phyloP scores from a whole-genome alignment of 2,888 invertebrate genomes.

The Fragum sueziense region DNA sequence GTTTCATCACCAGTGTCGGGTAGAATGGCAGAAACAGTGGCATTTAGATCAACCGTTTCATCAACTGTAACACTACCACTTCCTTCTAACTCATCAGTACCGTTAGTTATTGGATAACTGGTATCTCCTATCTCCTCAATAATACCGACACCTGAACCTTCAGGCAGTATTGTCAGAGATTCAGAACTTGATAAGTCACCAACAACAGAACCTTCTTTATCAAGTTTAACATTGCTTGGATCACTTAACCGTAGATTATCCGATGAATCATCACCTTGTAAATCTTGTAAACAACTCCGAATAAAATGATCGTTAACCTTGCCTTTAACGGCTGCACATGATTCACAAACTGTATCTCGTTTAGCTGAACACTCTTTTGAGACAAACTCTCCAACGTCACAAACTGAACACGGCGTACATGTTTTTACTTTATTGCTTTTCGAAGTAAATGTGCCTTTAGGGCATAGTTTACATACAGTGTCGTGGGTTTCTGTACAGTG shows the following conservation, averaged over 20 bases:
- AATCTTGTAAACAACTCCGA: conserved; percentile 35
- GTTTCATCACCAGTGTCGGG: conserved; percentile 12
- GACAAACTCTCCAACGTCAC: conserved; percentile 58
- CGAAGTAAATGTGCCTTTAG: conserved; percentile 51
- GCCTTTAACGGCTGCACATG: conserved; percentile 57
- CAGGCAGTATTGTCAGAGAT: not conserved
- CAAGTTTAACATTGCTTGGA: conserved; percentile 16
- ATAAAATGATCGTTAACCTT: conserved; percentile 18
- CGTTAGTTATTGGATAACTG: conserved; percentile 4
- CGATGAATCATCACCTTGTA: conserved; percentile 36
- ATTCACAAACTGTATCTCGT: conserved; percentile 61
- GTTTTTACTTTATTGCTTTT: conserved; percentile 36
- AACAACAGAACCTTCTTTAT: not conserved
- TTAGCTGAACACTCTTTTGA: conserved; percentile 51
- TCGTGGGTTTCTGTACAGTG: conserved; percentile 58
- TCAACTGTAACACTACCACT: not conserved
- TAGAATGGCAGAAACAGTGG: not conserved
- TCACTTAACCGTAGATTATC: not conserved
- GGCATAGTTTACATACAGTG: conserved; percentile 65
- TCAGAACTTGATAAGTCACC: not conserved
- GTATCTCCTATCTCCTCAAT: not conserved
- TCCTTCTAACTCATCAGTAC: conserved; percentile 10
- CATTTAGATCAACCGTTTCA: not conserved
- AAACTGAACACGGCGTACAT: conserved; percentile 59
- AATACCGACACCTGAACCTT: conserved; percentile 9